These are phyloP conservation scores for Stichopus chloronotus DNA, from an alignment of 35 echinoderm and acorn worm species.

Conservation along the genomic window DNA sequence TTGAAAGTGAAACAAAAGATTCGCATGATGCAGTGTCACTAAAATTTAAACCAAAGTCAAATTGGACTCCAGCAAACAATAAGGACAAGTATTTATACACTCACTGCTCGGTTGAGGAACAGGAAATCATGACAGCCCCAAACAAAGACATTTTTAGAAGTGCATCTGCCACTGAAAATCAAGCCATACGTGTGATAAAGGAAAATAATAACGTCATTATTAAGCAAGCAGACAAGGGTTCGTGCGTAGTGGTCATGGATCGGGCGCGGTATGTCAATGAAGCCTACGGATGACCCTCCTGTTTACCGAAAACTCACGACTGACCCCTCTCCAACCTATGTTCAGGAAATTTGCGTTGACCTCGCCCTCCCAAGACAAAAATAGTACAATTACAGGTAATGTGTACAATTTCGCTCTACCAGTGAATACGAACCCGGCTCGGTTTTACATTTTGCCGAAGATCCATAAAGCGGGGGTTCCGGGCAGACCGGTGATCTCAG, in stretches of 20 bases:
- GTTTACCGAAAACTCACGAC: background rate
- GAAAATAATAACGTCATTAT: background rate
- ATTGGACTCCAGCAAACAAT: background rate
- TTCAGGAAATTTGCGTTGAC: background rate
- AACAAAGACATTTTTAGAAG: background rate
- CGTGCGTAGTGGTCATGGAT: background rate
- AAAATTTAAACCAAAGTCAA: constrained; percentile 1
- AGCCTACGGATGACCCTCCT: background rate
- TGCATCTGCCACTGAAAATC: background rate
- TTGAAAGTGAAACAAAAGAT: background rate
- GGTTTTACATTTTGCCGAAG: background rate
- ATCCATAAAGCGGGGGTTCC: background rate
- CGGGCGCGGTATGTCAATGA: background rate
- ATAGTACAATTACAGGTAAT: background rate
- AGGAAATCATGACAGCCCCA: background rate
- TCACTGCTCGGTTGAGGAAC: background rate
- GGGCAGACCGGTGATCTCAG: background rate
- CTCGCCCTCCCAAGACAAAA: background rate
- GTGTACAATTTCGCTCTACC: background rate
- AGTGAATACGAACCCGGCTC: background rate
- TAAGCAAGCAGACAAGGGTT: background rate
- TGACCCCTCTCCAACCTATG: background rate
- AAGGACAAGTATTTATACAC: background rate
- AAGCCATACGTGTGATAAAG: background rate
- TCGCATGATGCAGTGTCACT: background rate